Evolutionary conservation across 2,113 vertebrate species (phyloP).

Genomic region (Macquaria ambigua): DNA sequence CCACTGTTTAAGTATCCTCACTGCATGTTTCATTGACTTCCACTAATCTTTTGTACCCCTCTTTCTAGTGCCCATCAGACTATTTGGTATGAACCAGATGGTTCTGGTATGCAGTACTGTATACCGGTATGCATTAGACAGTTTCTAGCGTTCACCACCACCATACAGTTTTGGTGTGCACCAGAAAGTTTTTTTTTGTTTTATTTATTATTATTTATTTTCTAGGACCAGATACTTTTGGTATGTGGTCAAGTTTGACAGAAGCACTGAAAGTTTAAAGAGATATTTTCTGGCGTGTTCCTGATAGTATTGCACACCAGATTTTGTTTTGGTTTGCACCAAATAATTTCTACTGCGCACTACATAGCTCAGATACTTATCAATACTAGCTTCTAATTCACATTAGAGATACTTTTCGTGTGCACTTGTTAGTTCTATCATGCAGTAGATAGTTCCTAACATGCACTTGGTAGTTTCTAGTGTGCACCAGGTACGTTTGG

Average conservation of each 20-base stretch:
- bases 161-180: no score
- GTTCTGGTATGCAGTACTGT: no score
- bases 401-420: not conserved
- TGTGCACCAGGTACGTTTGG: no score
- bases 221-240: no score
- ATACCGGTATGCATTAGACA: no score
- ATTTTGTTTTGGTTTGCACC: not conserved
- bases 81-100: no score
- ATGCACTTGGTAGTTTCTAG: not conserved
- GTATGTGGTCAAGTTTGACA: not conserved
- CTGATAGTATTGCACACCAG: not conserved
- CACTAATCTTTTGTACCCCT: not conserved
- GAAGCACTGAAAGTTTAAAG: not conserved
- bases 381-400: not conserved
- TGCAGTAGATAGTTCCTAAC: no score
- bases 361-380: not conserved
- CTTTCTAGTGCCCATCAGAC: no score
- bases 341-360: not conserved
- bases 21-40: not conserved
- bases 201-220: no score
- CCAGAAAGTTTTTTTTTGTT: no score
- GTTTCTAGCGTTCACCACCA: no score
- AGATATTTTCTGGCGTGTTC: not conserved
- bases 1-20: no score
- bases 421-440: not conserved